phyloP scores from a whole-genome alignment of 2,888 invertebrate species.

The Eristalis intricaria region DNA sequence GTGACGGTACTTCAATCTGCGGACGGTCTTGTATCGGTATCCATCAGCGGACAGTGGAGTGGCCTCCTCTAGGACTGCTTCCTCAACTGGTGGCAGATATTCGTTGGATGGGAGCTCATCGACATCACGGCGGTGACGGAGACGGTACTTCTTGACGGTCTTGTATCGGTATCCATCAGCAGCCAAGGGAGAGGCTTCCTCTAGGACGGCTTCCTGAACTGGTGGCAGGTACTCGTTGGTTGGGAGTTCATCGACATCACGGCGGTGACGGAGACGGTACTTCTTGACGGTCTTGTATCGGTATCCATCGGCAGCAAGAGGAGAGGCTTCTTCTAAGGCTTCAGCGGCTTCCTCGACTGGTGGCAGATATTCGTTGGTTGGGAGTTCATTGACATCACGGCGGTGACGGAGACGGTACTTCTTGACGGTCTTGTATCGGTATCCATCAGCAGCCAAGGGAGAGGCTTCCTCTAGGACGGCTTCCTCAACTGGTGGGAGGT shows the following conservation, averaged over 20 bases:
- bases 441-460: slow-evolving; percentile 71
- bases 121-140: slow-evolving; percentile 75
- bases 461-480: slow-evolving; percentile 13
- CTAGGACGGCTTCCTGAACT: slow-evolving; percentile 22
- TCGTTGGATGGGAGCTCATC: slow-evolving; percentile 71
- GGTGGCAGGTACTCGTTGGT: slow-evolving; percentile 74
- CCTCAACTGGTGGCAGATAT: slow-evolving; percentile 74
- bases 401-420: slow-evolving; percentile 70
- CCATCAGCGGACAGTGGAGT: slow-evolving; percentile 70
- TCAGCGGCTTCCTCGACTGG: slow-evolving; percentile 37
- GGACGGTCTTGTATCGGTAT: slow-evolving; percentile 73
- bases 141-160: slow-evolving; percentile 73
- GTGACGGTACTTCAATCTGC: slow-evolving; percentile 36
- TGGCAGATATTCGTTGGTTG: too few species aligned
- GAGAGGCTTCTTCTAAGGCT: slow-evolving; percentile 31
- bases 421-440: slow-evolving; percentile 73
- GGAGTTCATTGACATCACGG: too few species aligned
- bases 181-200: slow-evolving; percentile 26
- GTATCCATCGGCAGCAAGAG: slow-evolving; percentile 38
- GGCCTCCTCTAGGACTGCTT: slow-evolving; percentile 12
- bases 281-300: slow-evolving; percentile 76
- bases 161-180: slow-evolving; percentile 74
- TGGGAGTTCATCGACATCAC: slow-evolving; percentile 75
- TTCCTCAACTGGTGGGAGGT: slow-evolving; percentile 74
- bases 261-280: slow-evolving; percentile 75